Evolutionary conservation across 2,113 vertebrate genomes (phyloP), one percentile per base, ranked within the genome.

Genomic region (Misgurnus mizolepis): DNA sequence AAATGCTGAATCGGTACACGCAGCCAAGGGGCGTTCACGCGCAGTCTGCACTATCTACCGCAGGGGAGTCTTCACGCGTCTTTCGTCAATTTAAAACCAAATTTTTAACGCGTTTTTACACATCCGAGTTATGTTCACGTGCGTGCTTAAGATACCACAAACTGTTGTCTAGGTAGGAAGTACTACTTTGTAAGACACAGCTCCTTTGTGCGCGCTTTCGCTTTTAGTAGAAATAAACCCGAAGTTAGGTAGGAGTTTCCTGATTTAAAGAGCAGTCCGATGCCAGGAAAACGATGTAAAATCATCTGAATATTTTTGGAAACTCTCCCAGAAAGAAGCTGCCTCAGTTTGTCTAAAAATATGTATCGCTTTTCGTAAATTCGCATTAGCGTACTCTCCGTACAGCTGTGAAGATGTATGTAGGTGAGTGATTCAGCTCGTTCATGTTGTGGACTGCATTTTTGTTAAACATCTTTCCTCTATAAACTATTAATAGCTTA

Each of bases 361-460:
- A 79, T 85, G 79, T 69, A 61, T 81, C 75, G 79, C 79, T 65
- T 81, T 85, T 81, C 70, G 3, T 53, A 76, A 67, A 75, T 15
- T 27, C 27, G 27, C 34, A 22, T 62, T 82, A 71, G 76, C n/a
- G 69, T 65, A n/a, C 76, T 71, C 66, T 73, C 66, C 66, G 67
- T 79, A 81, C 70, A 76, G 82, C 71, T 81, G 76, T 66, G 71
- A 64, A 53, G 43, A 17, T 53, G 76, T 81, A 79, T 76, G 76
- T 60, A 86, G 75, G 82, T 85, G n/a, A 82, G 72, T 62, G 76
- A 76, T 80, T 82, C 68, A 27, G 6, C 1, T 34, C 27, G 27
- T 34, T 34, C 27, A 34, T 34, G 27, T 34, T 34, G 3, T 18
- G 6, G 9, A 11, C 10, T 6, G 17, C 45, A 40, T 56, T 4